Evolutionary conservation across 2,113 vertebrate species (phyloP).

Genomic region (Sigmodon hispidus): DNA sequence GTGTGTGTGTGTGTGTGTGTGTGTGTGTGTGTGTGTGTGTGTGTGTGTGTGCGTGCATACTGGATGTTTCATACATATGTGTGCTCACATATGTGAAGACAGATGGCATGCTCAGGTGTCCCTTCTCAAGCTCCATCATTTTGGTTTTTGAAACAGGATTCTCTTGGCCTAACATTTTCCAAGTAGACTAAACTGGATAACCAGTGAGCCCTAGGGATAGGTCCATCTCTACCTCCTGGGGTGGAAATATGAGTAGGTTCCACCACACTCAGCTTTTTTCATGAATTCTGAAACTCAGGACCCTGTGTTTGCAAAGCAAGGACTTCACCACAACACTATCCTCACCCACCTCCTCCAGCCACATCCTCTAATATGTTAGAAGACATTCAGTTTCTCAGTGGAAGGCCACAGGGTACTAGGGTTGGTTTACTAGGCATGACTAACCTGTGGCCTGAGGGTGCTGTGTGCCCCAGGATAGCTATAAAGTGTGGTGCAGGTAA

Average conservation of each 20-base stretch:
- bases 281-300: neutral
- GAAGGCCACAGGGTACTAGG: neutral
- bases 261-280: neutral
- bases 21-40: neutral
- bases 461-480: neutral
- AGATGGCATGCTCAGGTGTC: neutral
- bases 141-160: neutral
- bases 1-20: neutral
- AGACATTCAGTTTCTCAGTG: neutral
- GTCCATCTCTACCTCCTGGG: neutral
- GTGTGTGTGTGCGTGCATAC: no score
- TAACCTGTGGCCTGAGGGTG: neutral
- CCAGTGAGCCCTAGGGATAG: neutral
- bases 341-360: neutral
- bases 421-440: neutral
- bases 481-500: neutral
- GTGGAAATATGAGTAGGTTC: neutral
- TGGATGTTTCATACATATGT: neutral
- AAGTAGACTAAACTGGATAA: neutral
- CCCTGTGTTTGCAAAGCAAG: neutral
- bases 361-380: neutral
- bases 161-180: neutral
- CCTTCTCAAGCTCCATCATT: neutral
- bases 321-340: neutral
- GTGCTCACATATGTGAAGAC: neutral